Percentiles rank a stretch among this genome's conserved stretches.
Evolutionary conservation across 2,797 vertebrate genomes (phyloP).

Genomic region (Pseudochirops corinnae): DNA sequence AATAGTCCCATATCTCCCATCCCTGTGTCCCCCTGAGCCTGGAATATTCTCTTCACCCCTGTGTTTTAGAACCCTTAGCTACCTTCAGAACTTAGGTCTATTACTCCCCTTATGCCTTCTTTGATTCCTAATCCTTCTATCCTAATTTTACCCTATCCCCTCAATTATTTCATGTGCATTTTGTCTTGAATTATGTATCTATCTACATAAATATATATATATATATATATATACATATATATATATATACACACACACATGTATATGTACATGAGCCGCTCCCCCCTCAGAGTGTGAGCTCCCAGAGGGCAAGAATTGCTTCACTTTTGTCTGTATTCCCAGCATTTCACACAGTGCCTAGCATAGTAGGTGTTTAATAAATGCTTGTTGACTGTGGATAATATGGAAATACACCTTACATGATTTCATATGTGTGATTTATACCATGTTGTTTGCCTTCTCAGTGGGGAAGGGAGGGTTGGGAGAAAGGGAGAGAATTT

Average conservation of each 20-base stretch:
- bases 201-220: no score
- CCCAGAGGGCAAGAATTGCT: background rate
- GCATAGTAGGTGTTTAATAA: background rate
- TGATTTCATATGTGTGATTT: background rate
- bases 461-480: background rate
- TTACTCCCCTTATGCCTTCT: background rate
- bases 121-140: background rate
- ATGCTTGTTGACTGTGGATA: background rate
- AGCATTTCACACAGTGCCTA: background rate
- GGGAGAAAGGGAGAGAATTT: background rate
- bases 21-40: background rate
- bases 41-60: background rate
- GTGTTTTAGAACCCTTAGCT: background rate
- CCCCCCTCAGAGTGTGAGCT: background rate
- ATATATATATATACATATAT: background rate
- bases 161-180: background rate
- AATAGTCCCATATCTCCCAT: background rate
- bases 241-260: no score
- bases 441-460: background rate
- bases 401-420: background rate
- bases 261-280: background rate
- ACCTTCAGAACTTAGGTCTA: background rate
- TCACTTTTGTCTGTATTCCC: background rate
- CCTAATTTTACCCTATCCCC: background rate
- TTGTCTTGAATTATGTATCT: background rate